Percentiles rank a stretch among this genome's conserved stretches.
These are phyloP conservation scores for Bombus waltoni DNA, from an alignment of 1,140 invertebrate species.

Conservation along the genomic window DNA sequence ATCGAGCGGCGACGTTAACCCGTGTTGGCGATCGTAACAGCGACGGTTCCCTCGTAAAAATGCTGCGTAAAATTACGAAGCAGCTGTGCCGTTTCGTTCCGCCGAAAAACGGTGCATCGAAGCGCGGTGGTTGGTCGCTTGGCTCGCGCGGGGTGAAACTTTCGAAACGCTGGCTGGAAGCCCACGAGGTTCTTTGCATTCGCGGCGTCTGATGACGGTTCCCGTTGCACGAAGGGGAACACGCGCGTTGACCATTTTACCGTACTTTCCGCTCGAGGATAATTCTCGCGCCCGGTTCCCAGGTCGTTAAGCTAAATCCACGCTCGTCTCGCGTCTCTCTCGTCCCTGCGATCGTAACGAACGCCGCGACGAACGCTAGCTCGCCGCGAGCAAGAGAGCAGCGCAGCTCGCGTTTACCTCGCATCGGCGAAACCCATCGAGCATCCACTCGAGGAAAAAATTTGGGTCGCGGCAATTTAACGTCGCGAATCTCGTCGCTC, in stretches of 20 bases:
- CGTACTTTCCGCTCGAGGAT: slow-evolving; percentile 24
- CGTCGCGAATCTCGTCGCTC: neutral
- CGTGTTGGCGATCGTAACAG: neutral
- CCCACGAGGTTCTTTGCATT: neutral
- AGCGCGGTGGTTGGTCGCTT: neutral
- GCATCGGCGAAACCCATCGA: neutral
- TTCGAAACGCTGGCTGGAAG: neutral
- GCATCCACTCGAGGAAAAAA: neutral
- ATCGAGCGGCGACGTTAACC: neutral
- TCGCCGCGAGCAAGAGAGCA: no score
- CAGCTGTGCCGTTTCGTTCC: neutral
- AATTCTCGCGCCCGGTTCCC: slow-evolving; percentile 11
- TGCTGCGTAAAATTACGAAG: neutral
- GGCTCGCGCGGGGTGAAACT: neutral
- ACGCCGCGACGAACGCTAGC: neutral
- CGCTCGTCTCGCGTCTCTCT: neutral
- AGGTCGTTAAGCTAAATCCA: slow-evolving; percentile 25
- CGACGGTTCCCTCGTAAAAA: neutral
- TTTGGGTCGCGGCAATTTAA: neutral
- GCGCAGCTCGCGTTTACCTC: neutral
- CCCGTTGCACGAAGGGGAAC: neutral
- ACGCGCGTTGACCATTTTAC: neutral
- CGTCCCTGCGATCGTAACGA: neutral
- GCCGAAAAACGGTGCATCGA: neutral
- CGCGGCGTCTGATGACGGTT: neutral